These are phyloP conservation scores for Ctenodactylus gundi DNA, from an alignment of 2,113 vertebrate genomes.

Conservation along the genomic window DNA sequence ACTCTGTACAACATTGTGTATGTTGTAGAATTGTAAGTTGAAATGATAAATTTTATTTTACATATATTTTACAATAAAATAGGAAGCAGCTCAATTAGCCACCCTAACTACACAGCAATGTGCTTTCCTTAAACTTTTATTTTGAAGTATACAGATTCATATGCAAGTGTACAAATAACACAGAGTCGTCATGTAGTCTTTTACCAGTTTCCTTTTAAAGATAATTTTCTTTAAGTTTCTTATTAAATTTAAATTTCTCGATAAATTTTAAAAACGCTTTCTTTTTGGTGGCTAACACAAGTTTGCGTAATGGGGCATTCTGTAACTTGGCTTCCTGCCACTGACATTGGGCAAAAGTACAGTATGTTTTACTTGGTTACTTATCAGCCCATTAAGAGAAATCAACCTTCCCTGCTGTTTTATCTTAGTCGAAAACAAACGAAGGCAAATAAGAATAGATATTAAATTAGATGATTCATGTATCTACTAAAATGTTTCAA, in stretches of 20 bases:
- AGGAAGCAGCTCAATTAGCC: neutral
- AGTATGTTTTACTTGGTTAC: constrained; percentile 47
- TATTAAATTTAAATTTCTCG: no score
- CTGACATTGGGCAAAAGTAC: constrained; percentile 5
- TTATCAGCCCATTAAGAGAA: constrained; percentile 10
- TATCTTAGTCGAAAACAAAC: constrained; percentile 20
- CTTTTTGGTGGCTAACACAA: neutral
- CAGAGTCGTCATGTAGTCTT: neutral
- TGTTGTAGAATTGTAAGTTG: neutral
- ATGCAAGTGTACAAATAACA: neutral
- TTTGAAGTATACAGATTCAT: neutral
- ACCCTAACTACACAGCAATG: neutral
- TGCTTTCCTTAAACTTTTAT: constrained; percentile 5
- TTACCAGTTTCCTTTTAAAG: neutral
- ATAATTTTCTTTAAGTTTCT: no score
- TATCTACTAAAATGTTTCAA: neutral
- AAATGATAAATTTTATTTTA: neutral
- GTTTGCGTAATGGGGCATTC: constrained; percentile 19
- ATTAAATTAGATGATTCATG: neutral
- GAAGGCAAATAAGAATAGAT: neutral
- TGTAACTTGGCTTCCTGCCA: neutral
- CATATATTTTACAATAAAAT: neutral
- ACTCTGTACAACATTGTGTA: neutral
- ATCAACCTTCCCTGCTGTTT: neutral
- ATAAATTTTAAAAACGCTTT: no score